A percentile compares a stretch with the other conserved stretches of the same genome.
These are phyloP conservation scores for Hydrozoanthus gracilis DNA, from an alignment of 92 coral and sea anemone genomes.

Conservation along the genomic window DNA sequence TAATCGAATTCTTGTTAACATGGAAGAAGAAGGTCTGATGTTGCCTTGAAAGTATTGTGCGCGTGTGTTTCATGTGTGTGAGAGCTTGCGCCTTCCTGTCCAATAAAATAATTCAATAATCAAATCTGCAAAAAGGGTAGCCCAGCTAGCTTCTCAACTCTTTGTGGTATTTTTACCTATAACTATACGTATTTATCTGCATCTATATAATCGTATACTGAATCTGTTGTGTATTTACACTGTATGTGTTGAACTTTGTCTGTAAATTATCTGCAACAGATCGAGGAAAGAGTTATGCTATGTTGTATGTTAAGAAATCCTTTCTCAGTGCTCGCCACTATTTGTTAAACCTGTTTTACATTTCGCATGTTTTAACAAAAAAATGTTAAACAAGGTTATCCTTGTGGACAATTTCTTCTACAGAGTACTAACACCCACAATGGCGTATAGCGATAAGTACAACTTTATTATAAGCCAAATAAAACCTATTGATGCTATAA, in stretches of 20 bases:
- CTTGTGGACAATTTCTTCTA: neutral
- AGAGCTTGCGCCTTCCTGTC: neutral
- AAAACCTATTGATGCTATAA: neutral
- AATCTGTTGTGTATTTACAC: too few species aligned
- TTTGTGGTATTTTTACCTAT: neutral
- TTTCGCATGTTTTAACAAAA: neutral
- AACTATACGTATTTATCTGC: neutral
- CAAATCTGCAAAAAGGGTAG: too few species aligned
- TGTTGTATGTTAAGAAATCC: neutral
- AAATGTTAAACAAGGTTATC: neutral
- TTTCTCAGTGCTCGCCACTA: neutral
- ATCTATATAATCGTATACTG: too few species aligned
- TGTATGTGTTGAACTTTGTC: too few species aligned
- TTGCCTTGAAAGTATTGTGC: neutral
- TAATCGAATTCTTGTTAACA: too few species aligned
- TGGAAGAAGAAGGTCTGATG: too few species aligned
- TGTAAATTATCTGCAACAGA: too few species aligned
- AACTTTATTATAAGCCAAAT: neutral
- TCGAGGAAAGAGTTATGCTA: too few species aligned
- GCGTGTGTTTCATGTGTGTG: neutral
- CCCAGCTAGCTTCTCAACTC: neutral
- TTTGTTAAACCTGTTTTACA: neutral
- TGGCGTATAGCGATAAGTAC: neutral
- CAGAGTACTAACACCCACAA: neutral
- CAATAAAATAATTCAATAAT: too few species aligned